Conservation (phyloP, 2,113 vertebrate genomes). For the Ammodytes dubius region DNA sequence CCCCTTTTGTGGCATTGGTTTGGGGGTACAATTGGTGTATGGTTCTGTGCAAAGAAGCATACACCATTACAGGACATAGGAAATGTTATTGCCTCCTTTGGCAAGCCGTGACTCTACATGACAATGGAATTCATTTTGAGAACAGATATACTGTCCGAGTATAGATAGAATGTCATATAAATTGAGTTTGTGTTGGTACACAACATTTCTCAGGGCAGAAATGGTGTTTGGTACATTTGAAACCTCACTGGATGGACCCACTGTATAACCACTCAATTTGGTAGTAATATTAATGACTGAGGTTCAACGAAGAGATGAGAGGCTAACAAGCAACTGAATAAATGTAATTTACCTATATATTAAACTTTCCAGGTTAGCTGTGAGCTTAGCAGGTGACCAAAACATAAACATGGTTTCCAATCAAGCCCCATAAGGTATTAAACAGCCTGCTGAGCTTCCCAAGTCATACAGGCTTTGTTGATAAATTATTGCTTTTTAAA, state of each 20-base stretch:
- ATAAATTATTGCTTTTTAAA: not conserved
- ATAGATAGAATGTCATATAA: too few relatives aligned
- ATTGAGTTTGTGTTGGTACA: not conserved
- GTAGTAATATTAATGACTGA: not conserved
- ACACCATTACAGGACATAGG: not conserved
- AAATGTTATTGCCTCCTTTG: slow-evolving; percentile 1
- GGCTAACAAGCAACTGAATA: too few relatives aligned
- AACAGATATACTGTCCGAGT: not conserved
- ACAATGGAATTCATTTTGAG: slow-evolving; percentile 4
- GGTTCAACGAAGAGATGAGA: too few relatives aligned
- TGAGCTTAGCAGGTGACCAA: not conserved
- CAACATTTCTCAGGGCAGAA: slow-evolving; percentile 7
- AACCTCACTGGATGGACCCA: not conserved
- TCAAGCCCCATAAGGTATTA: not conserved
- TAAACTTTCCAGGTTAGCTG: not conserved
- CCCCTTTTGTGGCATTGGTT: not conserved
- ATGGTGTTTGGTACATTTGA: not conserved
- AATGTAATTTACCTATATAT: not conserved
- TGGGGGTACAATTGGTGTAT: not conserved
- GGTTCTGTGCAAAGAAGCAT: slow-evolving; percentile 18
- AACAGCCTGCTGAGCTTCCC: not conserved
- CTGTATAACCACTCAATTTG: not conserved
- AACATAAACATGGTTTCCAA: too few relatives aligned
- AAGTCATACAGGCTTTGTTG: not conserved
- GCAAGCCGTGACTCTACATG: not conserved